phyloP scores from a whole-genome alignment of 1,140 invertebrate species.

The Megathymus violae region DNA sequence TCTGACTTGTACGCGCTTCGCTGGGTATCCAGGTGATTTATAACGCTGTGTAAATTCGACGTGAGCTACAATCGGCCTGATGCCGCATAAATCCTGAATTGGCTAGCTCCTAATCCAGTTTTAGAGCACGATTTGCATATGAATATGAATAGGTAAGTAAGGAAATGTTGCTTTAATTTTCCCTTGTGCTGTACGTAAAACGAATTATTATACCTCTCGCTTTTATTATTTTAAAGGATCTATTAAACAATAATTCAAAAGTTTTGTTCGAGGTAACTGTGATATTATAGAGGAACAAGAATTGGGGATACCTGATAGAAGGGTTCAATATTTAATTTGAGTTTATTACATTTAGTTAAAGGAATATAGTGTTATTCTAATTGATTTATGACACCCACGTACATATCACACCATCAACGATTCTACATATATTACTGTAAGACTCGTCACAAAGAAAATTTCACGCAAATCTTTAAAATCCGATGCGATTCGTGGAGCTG shows the following conservation, averaged over 20 bases:
- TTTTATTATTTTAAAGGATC: neutral
- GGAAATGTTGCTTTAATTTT: neutral
- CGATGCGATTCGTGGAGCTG: conserved; percentile 43
- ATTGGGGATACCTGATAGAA: no score
- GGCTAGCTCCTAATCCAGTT: conserved; percentile 22
- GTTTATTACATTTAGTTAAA: no score
- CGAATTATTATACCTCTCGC: neutral
- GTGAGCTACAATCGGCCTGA: conserved; percentile 24
- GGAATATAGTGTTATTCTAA: no score
- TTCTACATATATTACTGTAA: no score
- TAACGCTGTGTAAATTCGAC: conserved; percentile 48
- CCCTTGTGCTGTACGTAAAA: neutral
- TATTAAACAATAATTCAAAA: no score
- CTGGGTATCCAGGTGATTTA: conserved; percentile 57
- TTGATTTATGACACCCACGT: no score
- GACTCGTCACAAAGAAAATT: conserved; percentile 17
- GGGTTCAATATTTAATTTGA: no score
- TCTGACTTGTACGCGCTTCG: conserved; percentile 43
- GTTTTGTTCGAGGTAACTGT: no score
- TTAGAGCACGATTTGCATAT: conserved; percentile 26
- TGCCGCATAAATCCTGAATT: conserved; percentile 25
- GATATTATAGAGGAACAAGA: no score
- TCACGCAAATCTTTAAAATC: conserved; percentile 24
- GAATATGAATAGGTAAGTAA: conserved; percentile 16
- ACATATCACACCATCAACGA: no score